phyloP scores from a whole-genome alignment of 2,113 vertebrate species.

The Pampusana beccarii region DNA sequence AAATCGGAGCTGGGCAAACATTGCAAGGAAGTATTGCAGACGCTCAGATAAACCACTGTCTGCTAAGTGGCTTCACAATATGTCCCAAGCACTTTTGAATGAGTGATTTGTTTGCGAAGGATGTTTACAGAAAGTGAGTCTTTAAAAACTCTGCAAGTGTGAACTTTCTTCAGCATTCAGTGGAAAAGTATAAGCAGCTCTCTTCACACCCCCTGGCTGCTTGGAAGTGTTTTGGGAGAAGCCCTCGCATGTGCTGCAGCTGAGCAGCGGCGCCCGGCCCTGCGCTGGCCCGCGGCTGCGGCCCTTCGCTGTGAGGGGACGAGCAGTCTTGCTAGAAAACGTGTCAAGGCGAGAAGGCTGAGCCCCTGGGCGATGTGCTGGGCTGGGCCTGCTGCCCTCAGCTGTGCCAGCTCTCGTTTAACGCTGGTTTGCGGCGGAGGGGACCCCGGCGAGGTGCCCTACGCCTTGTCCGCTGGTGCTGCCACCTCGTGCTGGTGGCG shows the following conservation, averaged over 20 bases:
- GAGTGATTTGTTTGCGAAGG: neutral
- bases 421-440: accelerated
- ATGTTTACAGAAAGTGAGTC: neutral
- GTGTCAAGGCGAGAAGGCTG: too few species aligned
- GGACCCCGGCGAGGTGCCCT: too few species aligned
- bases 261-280: neutral
- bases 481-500: too few species aligned
- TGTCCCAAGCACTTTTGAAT: neutral
- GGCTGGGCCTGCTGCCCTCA: too few species aligned
- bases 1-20: neutral
- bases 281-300: accelerated
- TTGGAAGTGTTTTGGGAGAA: neutral
- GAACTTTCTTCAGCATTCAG: neutral
- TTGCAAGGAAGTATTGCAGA: neutral
- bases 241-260: neutral
- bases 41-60: neutral
- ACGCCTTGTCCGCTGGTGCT: too few species aligned
- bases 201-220: neutral
- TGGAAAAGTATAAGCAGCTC: neutral
- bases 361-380: accelerated
- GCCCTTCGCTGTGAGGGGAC: neutral
- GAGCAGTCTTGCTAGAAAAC: neutral
- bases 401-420: too few species aligned
- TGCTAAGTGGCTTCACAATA: neutral
- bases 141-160: neutral